A percentile compares a stretch with the other conserved stretches of the same genome.
Evolutionary conservation across 2,113 vertebrate genomes (phyloP).

Genomic region (Vireo altiloquus): DNA sequence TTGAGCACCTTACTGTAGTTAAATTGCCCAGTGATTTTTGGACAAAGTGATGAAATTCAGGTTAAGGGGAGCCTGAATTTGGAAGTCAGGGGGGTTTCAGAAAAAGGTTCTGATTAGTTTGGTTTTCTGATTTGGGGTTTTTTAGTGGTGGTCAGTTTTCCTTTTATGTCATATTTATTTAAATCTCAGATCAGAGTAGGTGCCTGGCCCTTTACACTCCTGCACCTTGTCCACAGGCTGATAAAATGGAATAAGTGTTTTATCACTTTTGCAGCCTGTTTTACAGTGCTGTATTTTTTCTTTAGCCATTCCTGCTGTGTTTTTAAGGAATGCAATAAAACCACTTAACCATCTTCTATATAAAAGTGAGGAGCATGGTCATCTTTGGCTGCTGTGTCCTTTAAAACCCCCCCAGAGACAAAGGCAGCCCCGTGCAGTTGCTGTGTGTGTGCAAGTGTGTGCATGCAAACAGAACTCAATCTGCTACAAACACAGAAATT

Average conservation of each 20-base stretch:
- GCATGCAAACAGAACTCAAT: background rate
- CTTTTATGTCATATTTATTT: background rate
- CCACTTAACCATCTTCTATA: constrained; percentile 19
- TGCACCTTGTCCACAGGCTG: background rate
- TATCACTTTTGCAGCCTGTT: constrained; percentile 50
- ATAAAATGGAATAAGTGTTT: constrained; percentile 48
- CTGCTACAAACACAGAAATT: background rate
- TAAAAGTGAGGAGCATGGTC: constrained; percentile 9
- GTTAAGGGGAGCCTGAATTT: background rate
- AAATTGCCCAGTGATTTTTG: background rate
- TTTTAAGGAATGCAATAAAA: constrained; percentile 58
- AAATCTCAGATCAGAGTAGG: constrained; percentile 7
- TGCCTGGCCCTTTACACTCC: background rate
- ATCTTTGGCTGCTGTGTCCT: background rate
- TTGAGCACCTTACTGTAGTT: background rate
- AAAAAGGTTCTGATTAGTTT: background rate
- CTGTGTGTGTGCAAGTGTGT: background rate
- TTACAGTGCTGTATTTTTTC: background rate
- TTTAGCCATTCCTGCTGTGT: constrained; percentile 27
- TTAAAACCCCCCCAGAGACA: background rate
- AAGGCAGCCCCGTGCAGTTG: background rate
- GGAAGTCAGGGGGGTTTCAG: background rate
- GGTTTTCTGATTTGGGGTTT: background rate
- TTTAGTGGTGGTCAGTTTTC: background rate
- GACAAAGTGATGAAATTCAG: background rate